Conservation (phyloP, 1,140 invertebrate species). For the Lasaia peninsularis region DNA sequence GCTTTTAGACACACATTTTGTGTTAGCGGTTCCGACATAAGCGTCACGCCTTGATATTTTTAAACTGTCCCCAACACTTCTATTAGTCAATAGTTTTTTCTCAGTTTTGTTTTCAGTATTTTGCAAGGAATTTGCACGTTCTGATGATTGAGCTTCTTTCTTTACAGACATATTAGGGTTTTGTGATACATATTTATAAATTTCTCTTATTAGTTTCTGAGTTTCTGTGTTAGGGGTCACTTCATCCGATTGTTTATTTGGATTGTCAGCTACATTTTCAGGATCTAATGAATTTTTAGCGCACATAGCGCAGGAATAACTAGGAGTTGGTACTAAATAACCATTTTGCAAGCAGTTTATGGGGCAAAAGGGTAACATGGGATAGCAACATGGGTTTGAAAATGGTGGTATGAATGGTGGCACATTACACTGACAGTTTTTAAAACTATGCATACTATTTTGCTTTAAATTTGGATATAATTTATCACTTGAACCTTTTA, state of each 20-base stretch:
- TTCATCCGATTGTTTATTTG: conserved; percentile 21
- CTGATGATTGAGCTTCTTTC: not conserved
- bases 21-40: conserved; percentile 49
- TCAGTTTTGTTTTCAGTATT: conserved; percentile 21
- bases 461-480: conserved; percentile 24
- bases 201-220: conserved; percentile 60
- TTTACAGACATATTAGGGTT: conserved; percentile 26
- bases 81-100: conserved; percentile 35
- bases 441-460: conserved; percentile 35
- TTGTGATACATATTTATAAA: conserved; percentile 56
- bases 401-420: conserved; percentile 39
- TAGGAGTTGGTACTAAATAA: conserved; percentile 45
- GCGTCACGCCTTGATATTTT: conserved; percentile 42
- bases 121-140: conserved; percentile 14
- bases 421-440: conserved; percentile 29
- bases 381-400: conserved; percentile 56
- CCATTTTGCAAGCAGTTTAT: conserved; percentile 52
- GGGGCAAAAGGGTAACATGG: conserved; percentile 53
- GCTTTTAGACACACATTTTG: conserved; percentile 59
- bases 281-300: conserved; percentile 38
- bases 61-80: conserved; percentile 45
- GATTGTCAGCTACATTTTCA: conserved; percentile 22
- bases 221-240: conserved; percentile 38
- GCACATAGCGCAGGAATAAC: conserved; percentile 43
- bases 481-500: conserved; percentile 25